These are phyloP conservation scores for Zaprionus gabonicus DNA, from an alignment of 1,140 invertebrate genomes.

Conservation along the genomic window DNA sequence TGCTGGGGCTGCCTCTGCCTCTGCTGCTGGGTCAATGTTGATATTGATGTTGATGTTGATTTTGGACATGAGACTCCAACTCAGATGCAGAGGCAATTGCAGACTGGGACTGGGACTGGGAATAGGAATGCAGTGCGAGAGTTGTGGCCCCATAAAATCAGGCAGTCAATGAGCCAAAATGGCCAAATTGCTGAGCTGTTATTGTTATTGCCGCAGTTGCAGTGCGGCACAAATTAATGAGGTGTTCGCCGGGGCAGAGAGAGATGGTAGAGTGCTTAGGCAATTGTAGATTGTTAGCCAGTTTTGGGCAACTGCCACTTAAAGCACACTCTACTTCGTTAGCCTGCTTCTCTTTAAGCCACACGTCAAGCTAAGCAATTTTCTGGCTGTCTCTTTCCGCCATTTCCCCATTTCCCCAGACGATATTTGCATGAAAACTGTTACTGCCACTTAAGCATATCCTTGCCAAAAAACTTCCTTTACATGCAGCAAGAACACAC, in stretches of 20 bases:
- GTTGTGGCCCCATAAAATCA: slow-evolving; percentile 65
- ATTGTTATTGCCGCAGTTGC: slow-evolving; percentile 71
- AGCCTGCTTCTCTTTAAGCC: slow-evolving; percentile 14
- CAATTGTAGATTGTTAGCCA: slow-evolving; percentile 28
- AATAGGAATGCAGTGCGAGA: background rate
- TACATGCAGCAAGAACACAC: slow-evolving; percentile 18
- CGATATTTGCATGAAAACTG: slow-evolving; percentile 80
- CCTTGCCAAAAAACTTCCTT: slow-evolving; percentile 63
- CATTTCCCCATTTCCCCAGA: slow-evolving; percentile 72
- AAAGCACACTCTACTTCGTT: slow-evolving; percentile 12
- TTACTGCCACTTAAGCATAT: slow-evolving; percentile 79
- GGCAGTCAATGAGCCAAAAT: slow-evolving; percentile 80
- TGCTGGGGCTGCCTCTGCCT: slow-evolving; percentile 39
- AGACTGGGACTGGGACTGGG: background rate
- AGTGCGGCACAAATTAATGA: slow-evolving; percentile 69
- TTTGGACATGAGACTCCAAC: slow-evolving; percentile 50
- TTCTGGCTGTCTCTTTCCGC: slow-evolving; percentile 23
- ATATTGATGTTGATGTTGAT: slow-evolving; percentile 60
- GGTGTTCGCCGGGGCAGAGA: slow-evolving; percentile 55
- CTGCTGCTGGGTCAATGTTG: slow-evolving; percentile 70
- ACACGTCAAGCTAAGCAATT: slow-evolving; percentile 38
- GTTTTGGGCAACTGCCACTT: slow-evolving; percentile 21
- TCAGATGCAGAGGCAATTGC: background rate
- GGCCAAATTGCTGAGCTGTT: slow-evolving; percentile 42
- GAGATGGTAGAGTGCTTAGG: background rate